Base-by-base conservation (phyloP, 2,888 invertebrate genomes). In the Argyra leucocephala region DNA sequence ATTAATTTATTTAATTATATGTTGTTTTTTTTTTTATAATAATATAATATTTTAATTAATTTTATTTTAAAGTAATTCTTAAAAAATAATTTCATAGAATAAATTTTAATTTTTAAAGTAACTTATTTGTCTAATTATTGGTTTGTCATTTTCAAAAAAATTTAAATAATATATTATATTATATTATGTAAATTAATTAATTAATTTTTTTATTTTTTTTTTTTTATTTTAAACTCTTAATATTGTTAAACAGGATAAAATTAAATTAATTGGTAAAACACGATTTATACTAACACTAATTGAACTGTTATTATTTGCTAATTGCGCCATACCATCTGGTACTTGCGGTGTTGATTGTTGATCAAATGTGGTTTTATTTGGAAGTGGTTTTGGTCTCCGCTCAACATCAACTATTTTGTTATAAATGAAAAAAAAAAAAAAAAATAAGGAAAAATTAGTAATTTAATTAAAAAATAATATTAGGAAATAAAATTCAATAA, bases 241-340 rank as follows among this genome's bases (percentile, higher is more conserved):
- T 62, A 69, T 66, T 4, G 66, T 57, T 66, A 69, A 65, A 63
- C 69, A 69, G 61, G 64, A 67, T 67, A 69, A 63, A 31, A 69
- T 64, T 64, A 68, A 66, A 59, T 66, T 67, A 48, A 69, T 66
- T 59, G 69, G 67, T 68, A 68, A 69, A 66, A 63, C 67, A 26
- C 24, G 24, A 67, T 69, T 67, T 67, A 69, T 69, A 48, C 69
- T 69, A 23, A 64, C 48, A 57, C 67, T 67, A 62, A 65, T 67
- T 21, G 69, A 69, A 57, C 48, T 37, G 57, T 24, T 62, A 61
- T 63, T 62, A 63, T 37, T 63, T 59, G 62, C 26, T 21, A 63
- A 36, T 62, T 67, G 37, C 61, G 57, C 65, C 24, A 61, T 26
- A 24, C 61, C 61, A 31, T 26, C 23, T 23, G 61, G 61, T 61